These are phyloP conservation scores for Rutilus rutilus DNA, from an alignment of 2,113 vertebrate genomes.

Conservation along the genomic window DNA sequence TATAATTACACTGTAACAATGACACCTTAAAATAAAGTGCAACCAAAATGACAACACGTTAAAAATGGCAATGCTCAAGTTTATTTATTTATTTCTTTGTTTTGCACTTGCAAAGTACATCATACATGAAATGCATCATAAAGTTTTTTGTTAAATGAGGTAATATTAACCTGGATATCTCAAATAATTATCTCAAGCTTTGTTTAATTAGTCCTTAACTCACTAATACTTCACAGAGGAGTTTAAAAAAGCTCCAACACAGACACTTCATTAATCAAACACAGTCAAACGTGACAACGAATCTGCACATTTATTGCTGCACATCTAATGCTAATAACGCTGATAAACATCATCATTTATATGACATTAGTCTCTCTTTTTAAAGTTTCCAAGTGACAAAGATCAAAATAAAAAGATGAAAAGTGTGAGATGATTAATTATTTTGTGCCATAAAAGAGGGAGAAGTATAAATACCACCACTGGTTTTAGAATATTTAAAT, in stretches of 20 bases:
- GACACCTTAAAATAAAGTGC: too few species aligned
- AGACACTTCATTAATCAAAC: not conserved
- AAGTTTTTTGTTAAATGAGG: not conserved
- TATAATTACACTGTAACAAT: too few species aligned
- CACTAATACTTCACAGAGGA: not conserved
- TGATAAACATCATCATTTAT: too few species aligned
- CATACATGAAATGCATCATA: not conserved
- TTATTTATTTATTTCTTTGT: not conserved
- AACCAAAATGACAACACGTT: too few species aligned
- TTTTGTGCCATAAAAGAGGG: not conserved
- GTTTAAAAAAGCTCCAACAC: not conserved
- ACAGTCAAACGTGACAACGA: not conserved
- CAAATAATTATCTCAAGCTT: not conserved
- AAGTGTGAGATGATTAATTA: not conserved
- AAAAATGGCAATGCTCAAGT: not conserved
- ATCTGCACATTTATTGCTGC: not conserved
- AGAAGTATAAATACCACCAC: not conserved
- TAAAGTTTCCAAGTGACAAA: not conserved
- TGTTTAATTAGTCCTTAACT: not conserved
- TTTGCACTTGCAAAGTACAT: not conserved
- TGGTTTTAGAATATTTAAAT: not conserved
- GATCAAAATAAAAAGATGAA: not conserved
- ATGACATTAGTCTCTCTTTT: too few species aligned
- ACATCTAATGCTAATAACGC: not conserved
- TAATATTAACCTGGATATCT: constrained; percentile 8